Percentiles rank a stretch among this genome's conserved stretches.
These are phyloP conservation scores for Blastomussa wellsi DNA, from an alignment of 92 coral and sea anemone genomes.

Conservation along the genomic window DNA sequence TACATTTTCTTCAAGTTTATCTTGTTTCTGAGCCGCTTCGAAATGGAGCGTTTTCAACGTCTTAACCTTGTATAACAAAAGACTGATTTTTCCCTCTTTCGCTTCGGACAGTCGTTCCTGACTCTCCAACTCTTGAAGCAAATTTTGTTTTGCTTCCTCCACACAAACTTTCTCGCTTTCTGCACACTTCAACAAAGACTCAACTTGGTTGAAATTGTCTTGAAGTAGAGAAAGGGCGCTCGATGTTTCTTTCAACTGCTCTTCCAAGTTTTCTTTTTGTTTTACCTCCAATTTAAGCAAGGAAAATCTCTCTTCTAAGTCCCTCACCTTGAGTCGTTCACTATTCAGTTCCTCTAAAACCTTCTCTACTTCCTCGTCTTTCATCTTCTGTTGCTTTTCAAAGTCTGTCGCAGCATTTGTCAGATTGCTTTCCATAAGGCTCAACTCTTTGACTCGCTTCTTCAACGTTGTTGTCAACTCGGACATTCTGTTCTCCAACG, in stretches of 20 bases:
- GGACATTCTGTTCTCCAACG: constrained; percentile 3
- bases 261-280: not conserved
- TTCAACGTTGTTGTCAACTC: constrained; percentile 19
- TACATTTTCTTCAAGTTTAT: constrained; percentile 28
- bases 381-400: constrained; percentile 6
- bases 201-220: not conserved
- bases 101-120: constrained; percentile 9
- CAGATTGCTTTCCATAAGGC: constrained; percentile 16
- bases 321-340: constrained; percentile 4
- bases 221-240: constrained; percentile 12
- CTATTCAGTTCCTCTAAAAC: not conserved
- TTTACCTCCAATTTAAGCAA: not conserved
- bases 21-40: constrained; percentile 29
- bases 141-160: constrained; percentile 8
- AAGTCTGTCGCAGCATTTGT: not conserved
- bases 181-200: constrained; percentile 6
- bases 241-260: constrained; percentile 5
- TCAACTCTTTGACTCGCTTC: constrained; percentile 16
- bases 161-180: constrained; percentile 7
- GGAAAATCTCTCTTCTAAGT: not conserved
- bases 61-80: constrained; percentile 36
- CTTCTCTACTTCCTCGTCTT: constrained; percentile 16
- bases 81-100: constrained; percentile 16
- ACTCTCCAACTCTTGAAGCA: constrained; percentile 30
- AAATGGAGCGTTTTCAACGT: constrained; percentile 19